Evolutionary conservation across 1,140 invertebrate genomes (phyloP), one percentile per base, ranked within the genome.

Genomic region (Drosophila repletoides): DNA sequence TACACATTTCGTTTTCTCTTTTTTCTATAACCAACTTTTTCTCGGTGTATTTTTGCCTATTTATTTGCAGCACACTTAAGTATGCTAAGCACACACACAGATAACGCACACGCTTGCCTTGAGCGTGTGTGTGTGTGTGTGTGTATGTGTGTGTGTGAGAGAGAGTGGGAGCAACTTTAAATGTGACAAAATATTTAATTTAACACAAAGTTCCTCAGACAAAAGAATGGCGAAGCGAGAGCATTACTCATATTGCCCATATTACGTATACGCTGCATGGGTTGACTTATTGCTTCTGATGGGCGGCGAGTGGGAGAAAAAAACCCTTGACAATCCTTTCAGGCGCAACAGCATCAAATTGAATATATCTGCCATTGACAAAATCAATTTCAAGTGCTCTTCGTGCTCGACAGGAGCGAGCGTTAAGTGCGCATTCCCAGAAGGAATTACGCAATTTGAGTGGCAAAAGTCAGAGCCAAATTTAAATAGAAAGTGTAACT

Each of bases 221-320:
- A n/a, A n/a, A n/a, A n/a, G n/a, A n/a, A n/a, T n/a, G n/a, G n/a
- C n/a, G n/a, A n/a, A n/a, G n/a, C n/a, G n/a, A n/a, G n/a, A n/a
- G n/a, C n/a, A n/a, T n/a, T n/a, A n/a, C n/a, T n/a, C n/a, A n/a
- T n/a, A 19, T 46, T 46, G 12, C 19, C 36, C 36, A 74, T 40
- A 66, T 77, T 76, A 83, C 51, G 73, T 69, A 76, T 81, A 83
- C 77, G 77, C 51, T 43, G 15, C 71, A 5, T 29, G 61, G 63
- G 31, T 64, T 40, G 33, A 24, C 31, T 76, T 61, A 61, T 80
- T 60, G 70, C 77, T 79, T 56, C 6, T 31, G 26, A 9, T 38
- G 24, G 21, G 22, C 12, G 26, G 29, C 19, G 7, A 10, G 17
- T n/a, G 38, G 14, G 10, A 21, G 48, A n/a, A 19, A 14, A 5